These are phyloP conservation scores for Nasua narica DNA, from an alignment of 2,797 vertebrate species.

Conservation along the genomic window DNA sequence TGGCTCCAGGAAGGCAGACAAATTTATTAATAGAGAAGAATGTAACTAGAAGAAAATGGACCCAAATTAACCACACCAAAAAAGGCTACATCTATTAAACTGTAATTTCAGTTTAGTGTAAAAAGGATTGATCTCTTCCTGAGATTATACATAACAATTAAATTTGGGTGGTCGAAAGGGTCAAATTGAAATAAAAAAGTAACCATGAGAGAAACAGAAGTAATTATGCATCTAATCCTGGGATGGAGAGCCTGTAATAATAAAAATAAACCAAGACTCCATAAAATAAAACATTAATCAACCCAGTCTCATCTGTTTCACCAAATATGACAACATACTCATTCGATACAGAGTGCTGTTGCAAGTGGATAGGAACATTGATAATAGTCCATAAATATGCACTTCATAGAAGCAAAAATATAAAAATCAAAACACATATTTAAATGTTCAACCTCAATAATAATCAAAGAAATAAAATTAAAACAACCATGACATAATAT, in stretches of 20 bases:
- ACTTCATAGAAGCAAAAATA: conserved; percentile 5
- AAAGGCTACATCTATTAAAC: not conserved
- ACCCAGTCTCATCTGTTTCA: not conserved
- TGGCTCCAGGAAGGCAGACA: not conserved
- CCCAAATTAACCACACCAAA: not conserved
- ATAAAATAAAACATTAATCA: not conserved
- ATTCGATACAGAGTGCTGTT: not conserved
- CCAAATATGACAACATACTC: not conserved
- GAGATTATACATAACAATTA: not conserved
- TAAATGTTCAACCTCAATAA: not conserved
- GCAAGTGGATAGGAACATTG: not conserved
- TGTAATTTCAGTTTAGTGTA: not conserved
- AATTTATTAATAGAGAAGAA: not conserved
- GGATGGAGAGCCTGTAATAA: not conserved
- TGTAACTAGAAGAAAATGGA: not conserved
- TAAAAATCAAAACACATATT: not conserved
- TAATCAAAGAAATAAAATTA: not conserved
- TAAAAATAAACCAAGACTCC: not conserved
- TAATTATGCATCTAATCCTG: not conserved
- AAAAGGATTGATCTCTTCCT: not conserved
- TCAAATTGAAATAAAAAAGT: not conserved
- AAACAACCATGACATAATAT: not conserved
- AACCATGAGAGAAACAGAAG: not conserved
- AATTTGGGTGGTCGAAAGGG: not conserved
- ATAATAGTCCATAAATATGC: not conserved